Evolutionary conservation across 2,888 invertebrate genomes (phyloP), one percentile per base, ranked within the genome.

Genomic region (Urechis unicinctus): DNA sequence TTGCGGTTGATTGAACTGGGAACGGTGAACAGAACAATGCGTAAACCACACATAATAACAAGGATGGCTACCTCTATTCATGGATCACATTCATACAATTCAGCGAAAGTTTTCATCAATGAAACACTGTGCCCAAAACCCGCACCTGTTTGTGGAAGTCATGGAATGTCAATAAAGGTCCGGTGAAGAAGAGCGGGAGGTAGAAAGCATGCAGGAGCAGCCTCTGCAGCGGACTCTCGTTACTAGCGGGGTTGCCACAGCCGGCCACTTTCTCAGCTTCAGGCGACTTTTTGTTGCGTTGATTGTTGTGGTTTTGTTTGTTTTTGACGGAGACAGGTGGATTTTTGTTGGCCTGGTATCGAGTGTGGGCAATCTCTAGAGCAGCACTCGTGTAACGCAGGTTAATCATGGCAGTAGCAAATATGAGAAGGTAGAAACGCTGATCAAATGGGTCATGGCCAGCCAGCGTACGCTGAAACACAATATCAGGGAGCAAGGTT

Each of bases 111-210:
- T 17, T 21, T 9, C 36, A 26, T 4, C 31, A 53, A 29, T 25
- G 24, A 29, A n/a, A n/a, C n/a, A n/a, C n/a, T n/a, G n/a, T n/a
- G n/a, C n/a, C n/a, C n/a, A n/a, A n/a, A n/a, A n/a, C n/a, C 66
- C 73, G 68, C 70, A 82, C 81, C 63, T 81, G 79, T 43, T 68
- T 61, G 29, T 76, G 79, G 79, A 88, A 93, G 57, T 88, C 84
- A 63, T 84, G 81, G 78, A 86, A 91, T 5, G 86, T 80, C 66
- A 92, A 83, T 54, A 92, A 82, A n/a, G 94, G 94, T 22, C 94
- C 94, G 66, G 85, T 82, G 67, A 88, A 86, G 57, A 90, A 80
- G n/a, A 87, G 81, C 24, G 94, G 94, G 52, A 91, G 81, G 76
- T 94, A 93, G 50, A 91, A 82, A 56, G 85, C 83, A 75, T 92